A percentile compares a stretch with the other conserved stretches of the same genome.
phyloP scores from a whole-genome alignment of 2,113 vertebrate genomes.

The Sialia sialis region DNA sequence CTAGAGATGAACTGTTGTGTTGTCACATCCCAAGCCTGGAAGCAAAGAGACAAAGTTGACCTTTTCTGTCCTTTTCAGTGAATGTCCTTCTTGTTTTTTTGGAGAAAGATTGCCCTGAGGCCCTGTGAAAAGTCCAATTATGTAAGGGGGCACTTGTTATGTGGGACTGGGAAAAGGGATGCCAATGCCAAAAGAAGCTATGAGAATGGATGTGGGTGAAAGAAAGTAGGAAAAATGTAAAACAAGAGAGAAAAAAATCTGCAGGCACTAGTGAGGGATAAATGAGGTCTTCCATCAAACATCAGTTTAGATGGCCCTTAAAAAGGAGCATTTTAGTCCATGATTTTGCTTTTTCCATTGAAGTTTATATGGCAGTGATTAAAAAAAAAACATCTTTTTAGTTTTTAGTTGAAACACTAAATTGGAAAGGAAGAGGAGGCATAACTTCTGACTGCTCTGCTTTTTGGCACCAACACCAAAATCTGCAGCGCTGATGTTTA shows the following conservation, averaged over 20 bases:
- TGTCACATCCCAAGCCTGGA: background rate
- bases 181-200: accelerated
- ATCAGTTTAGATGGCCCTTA: background rate
- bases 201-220: background rate
- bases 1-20: background rate
- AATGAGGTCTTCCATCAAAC: background rate
- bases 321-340: background rate
- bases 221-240: background rate
- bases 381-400: background rate
- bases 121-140: background rate
- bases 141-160: background rate
- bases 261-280: background rate
- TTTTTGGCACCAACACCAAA: background rate
- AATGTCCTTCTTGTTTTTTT: background rate
- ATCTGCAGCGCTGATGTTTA: background rate
- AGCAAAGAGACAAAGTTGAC: background rate
- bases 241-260: background rate
- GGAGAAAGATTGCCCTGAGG: background rate
- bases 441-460: background rate
- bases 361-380: background rate
- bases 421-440: background rate
- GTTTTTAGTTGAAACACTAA: background rate
- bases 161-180: background rate
- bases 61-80: background rate
- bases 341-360: background rate